phyloP scores from a whole-genome alignment of 2,797 vertebrate species.

The Oreortyx pictus region DNA sequence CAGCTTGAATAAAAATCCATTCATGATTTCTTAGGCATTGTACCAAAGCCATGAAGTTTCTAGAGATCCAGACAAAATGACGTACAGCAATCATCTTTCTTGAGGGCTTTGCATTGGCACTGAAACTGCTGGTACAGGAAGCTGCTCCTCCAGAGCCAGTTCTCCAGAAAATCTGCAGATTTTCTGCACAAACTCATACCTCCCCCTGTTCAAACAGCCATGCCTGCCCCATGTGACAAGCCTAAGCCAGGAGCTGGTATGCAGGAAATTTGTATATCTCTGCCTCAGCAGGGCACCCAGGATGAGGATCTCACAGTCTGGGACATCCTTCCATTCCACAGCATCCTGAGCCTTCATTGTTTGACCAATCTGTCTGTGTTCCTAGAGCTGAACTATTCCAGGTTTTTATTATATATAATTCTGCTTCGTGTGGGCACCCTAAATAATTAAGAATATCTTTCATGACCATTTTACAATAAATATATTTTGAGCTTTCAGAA shows the following conservation, averaged over 20 bases:
- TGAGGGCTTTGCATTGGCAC: neutral
- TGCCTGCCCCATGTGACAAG: neutral
- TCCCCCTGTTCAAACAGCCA: neutral
- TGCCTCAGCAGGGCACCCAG: neutral
- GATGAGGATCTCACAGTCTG: neutral
- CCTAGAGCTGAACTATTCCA: neutral
- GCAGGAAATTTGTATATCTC: neutral
- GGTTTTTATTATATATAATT: neutral
- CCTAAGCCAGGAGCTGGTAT: neutral
- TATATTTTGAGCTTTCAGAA: neutral
- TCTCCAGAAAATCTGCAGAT: neutral
- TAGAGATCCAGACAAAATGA: neutral
- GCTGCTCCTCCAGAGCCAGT: neutral
- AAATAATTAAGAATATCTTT: neutral
- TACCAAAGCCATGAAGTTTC: neutral
- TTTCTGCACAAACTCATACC: neutral
- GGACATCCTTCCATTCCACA: neutral
- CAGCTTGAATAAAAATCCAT: neutral
- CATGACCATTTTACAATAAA: neutral
- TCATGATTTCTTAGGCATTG: neutral
- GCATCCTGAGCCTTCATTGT: neutral
- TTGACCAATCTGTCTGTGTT: neutral
- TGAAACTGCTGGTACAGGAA: neutral
- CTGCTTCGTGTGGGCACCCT: neutral
- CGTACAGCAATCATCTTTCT: neutral